Evolutionary conservation across 2,888 invertebrate genomes (phyloP).

Genomic region (Chrysolina americana): DNA sequence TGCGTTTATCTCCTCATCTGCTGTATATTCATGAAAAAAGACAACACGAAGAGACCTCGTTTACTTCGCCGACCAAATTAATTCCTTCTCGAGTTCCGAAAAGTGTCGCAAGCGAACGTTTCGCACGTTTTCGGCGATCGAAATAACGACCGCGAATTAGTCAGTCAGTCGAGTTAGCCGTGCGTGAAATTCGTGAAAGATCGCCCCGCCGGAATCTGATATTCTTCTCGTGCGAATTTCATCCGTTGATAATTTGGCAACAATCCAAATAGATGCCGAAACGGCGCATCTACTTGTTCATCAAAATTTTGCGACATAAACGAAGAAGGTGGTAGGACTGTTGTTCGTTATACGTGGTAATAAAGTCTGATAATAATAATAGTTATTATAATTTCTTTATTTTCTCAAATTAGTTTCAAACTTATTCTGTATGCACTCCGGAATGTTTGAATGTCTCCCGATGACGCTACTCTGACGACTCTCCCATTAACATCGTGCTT

Average conservation of each 20-base stretch:
- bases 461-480: too few relatives aligned
- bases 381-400: too few relatives aligned
- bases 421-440: too few relatives aligned
- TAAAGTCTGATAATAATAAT: too few relatives aligned
- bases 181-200: slow-evolving; percentile 34
- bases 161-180: slow-evolving; percentile 10
- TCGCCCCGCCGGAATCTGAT: slow-evolving; percentile 2
- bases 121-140: slow-evolving; percentile 23
- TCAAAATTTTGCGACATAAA: not conserved
- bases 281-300: not conserved
- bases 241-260: not conserved
- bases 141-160: slow-evolving; percentile 9
- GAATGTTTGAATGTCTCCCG: too few relatives aligned
- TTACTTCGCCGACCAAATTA: too few relatives aligned
- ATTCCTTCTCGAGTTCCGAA: not conserved
- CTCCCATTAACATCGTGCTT: not conserved
- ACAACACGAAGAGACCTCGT: too few relatives aligned
- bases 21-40: not conserved
- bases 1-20: slow-evolving; percentile 7
- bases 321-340: not conserved
- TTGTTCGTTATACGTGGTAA: too few relatives aligned
- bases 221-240: not conserved
- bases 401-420: too few relatives aligned
- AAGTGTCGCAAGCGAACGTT: slow-evolving; percentile 6
- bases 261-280: not conserved